Conservation (phyloP, 2,888 invertebrate genomes). For the Rapana venosa region DNA sequence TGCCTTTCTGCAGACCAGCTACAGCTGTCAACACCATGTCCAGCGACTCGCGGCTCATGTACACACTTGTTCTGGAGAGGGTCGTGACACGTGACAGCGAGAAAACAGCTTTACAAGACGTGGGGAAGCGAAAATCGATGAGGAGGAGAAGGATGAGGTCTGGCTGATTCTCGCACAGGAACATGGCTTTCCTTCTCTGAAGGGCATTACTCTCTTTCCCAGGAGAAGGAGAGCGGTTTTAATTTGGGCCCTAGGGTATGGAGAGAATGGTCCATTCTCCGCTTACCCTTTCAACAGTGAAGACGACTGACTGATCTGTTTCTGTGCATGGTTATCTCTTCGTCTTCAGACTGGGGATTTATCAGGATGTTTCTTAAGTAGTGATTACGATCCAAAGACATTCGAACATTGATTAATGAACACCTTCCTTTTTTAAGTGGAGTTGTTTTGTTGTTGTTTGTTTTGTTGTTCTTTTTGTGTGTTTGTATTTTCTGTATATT, state of each 20-base stretch:
- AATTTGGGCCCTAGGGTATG: not conserved
- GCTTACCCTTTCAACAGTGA: not conserved
- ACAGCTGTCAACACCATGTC: too few relatives aligned
- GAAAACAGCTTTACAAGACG: not conserved
- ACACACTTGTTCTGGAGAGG: not conserved
- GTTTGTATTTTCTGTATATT: not conserved
- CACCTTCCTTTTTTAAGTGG: too few relatives aligned
- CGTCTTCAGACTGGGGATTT: too few relatives aligned
- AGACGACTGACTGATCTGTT: slow-evolving; percentile 27
- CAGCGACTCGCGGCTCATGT: not conserved
- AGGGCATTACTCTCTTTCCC: not conserved
- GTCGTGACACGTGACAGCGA: not conserved
- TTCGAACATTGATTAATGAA: too few relatives aligned
- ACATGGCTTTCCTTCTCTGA: slow-evolving; percentile 11
- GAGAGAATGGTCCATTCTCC: not conserved
- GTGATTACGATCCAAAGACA: too few relatives aligned
- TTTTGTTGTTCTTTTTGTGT: too few relatives aligned
- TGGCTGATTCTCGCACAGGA: not conserved
- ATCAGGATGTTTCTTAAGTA: too few relatives aligned
- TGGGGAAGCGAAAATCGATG: slow-evolving; percentile 16
- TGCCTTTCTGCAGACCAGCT: too few relatives aligned
- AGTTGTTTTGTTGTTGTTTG: too few relatives aligned
- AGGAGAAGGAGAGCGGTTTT: not conserved
- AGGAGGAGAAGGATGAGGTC: not conserved
- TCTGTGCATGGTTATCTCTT: not conserved